These are phyloP conservation scores for Liparis tanakae DNA, from an alignment of 2,797 vertebrate species.

Conservation along the genomic window DNA sequence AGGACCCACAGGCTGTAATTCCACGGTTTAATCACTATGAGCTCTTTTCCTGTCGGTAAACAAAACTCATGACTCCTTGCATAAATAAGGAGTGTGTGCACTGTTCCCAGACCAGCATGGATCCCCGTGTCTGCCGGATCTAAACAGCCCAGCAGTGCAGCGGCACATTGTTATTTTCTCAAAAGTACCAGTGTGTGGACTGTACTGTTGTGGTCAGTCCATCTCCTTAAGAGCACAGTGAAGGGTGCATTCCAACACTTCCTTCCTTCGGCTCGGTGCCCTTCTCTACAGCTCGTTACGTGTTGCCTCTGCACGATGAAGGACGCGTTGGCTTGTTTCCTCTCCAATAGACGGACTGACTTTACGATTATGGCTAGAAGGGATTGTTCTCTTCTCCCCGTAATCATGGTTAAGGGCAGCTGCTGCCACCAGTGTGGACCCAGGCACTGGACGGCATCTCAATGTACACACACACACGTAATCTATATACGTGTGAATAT, in stretches of 20 bases:
- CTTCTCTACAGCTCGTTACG: conserved; percentile 29
- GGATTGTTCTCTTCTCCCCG: background rate
- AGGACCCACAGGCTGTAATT: background rate
- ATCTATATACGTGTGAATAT: background rate
- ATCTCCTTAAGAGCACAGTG: conserved; percentile 10
- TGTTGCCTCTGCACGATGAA: conserved; percentile 13
- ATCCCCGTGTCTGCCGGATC: background rate
- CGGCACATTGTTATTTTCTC: background rate
- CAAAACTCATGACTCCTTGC: background rate
- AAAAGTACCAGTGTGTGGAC: conserved; percentile 6
- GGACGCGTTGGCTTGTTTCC: background rate
- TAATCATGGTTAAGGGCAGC: background rate
- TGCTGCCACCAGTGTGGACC: background rate
- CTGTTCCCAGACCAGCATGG: background rate
- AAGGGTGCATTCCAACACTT: background rate
- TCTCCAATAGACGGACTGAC: conserved; percentile 6
- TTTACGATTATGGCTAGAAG: background rate
- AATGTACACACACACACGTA: background rate
- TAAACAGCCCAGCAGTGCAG: background rate
- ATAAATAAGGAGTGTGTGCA: conserved; percentile 1
- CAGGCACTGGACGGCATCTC: background rate
- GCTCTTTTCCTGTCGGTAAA: background rate
- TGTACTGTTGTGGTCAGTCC: conserved; percentile 31
- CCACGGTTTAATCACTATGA: background rate
- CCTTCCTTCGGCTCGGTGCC: conserved; percentile 42